A percentile compares a stretch with the other conserved stretches of the same genome.
Evolutionary conservation across 2,113 vertebrate species (phyloP).

Genomic region (Toxotes chatareus): DNA sequence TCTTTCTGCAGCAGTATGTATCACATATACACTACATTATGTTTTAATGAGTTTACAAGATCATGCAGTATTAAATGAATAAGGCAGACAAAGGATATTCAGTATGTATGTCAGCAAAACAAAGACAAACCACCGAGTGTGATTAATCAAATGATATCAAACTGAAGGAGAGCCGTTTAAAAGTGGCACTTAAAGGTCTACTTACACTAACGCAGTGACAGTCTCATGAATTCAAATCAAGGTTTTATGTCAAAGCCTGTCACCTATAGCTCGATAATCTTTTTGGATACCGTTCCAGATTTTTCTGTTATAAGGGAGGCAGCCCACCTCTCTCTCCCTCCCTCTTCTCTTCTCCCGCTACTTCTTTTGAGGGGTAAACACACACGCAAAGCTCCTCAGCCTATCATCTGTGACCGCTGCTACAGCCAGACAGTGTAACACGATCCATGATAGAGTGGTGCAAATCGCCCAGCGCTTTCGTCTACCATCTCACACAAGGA

Average conservation of each 20-base stretch:
- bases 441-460: slow-evolving; percentile 88
- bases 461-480: slow-evolving; percentile 84
- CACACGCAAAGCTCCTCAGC: slow-evolving; percentile 84
- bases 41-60: slow-evolving; percentile 22
- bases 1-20: slow-evolving; percentile 21
- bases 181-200: slow-evolving; percentile 47
- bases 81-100: background rate
- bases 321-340: slow-evolving; percentile 76
- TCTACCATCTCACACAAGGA: slow-evolving; percentile 83
- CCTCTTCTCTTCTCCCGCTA: slow-evolving; percentile 56
- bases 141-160: slow-evolving; percentile 41
- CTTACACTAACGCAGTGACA: background rate
- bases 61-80: slow-evolving; percentile 25
- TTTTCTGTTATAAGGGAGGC: slow-evolving; percentile 63
- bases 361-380: slow-evolving; percentile 74
- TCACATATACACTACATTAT: background rate
- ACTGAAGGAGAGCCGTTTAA: slow-evolving; percentile 22
- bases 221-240: slow-evolving; percentile 34
- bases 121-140: slow-evolving; percentile 18
- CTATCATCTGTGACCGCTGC: slow-evolving; percentile 89
- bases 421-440: slow-evolving; percentile 89
- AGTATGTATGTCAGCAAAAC: slow-evolving; percentile 19
- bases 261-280: slow-evolving; percentile 50
- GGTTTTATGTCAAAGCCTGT: slow-evolving; percentile 43
- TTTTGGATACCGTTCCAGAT: slow-evolving; percentile 42